Percentiles rank a stretch among this genome's conserved stretches.
These are phyloP conservation scores for Carduelis carduelis DNA, from an alignment of 2,797 vertebrate genomes.

Conservation along the genomic window DNA sequence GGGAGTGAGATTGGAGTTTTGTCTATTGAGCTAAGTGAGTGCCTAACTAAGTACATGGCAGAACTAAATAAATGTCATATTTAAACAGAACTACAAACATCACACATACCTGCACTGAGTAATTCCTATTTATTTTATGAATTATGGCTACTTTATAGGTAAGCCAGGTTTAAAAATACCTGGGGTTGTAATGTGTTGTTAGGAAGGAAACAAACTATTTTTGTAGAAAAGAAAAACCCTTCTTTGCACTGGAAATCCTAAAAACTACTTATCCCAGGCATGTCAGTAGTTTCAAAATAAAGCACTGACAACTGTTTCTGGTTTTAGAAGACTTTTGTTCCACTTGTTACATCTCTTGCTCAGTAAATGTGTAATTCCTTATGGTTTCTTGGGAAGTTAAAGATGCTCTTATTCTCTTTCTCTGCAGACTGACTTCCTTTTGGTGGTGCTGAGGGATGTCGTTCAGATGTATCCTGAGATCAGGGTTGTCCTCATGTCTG, in stretches of 20 bases:
- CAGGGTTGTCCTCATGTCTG: constrained; percentile 93
- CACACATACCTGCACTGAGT: not conserved
- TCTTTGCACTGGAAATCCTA: not conserved
- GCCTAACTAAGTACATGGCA: not conserved
- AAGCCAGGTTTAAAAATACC: not conserved
- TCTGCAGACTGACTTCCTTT: constrained; percentile 90
- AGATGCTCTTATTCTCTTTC: not conserved
- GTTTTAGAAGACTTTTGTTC: not conserved
- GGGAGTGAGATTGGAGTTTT: not conserved
- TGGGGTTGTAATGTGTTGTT: not conserved
- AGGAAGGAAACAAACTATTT: not conserved
- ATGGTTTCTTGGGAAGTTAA: not conserved
- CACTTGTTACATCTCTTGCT: not conserved
- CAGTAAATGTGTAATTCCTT: not conserved
- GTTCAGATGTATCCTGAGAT: constrained; percentile 89
- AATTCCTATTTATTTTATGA: not conserved
- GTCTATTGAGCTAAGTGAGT: not conserved
- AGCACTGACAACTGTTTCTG: not conserved
- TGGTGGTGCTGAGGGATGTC: constrained; percentile 94
- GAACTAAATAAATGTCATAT: not conserved
- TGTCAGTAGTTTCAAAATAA: not conserved
- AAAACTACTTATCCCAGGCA: not conserved
- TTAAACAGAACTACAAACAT: not conserved
- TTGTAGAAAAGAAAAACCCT: not conserved
- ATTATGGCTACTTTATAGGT: not conserved